Conservation (phyloP, 2,888 invertebrate species). For the Lacanobia wlatinum region DNA sequence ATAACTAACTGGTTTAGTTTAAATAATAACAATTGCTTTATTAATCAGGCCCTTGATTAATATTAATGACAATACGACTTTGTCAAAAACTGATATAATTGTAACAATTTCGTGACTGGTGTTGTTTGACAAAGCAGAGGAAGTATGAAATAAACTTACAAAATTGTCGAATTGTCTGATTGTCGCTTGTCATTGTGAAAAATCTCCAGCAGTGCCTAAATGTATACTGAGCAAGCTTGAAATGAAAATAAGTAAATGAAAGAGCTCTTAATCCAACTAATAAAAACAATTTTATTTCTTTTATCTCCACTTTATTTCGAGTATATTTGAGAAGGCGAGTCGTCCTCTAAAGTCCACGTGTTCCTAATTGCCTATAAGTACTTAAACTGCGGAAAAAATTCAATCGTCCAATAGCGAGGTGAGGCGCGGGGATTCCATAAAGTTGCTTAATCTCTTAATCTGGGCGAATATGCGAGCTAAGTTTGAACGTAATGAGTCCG, state of each 20-base stretch:
- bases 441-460: conserved; percentile 73
- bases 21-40: background rate
- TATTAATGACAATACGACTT: too few species aligned
- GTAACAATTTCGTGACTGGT: too few species aligned
- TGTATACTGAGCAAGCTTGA: background rate
- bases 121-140: too few species aligned
- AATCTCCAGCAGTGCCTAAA: background rate
- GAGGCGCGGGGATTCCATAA: conserved; percentile 58
- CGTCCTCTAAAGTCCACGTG: conserved; percentile 45
- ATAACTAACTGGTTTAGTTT: conserved; percentile 4
- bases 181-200: background rate
- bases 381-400: conserved; percentile 59
- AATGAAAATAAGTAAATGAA: conserved; percentile 7
- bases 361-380: conserved; percentile 61
- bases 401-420: conserved; percentile 51
- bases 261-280: conserved; percentile 45
- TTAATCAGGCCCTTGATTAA: background rate
- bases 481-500: conserved; percentile 56
- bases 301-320: conserved; percentile 22
- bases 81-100: too few species aligned
- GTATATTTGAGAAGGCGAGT: conserved; percentile 18
- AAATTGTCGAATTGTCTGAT: too few species aligned
- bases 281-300: conserved; percentile 40
- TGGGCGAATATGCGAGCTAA: conserved; percentile 68
- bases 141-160: too few species aligned